phyloP scores from a whole-genome alignment of 1,140 invertebrate species.

The Halictus rubicundus region DNA sequence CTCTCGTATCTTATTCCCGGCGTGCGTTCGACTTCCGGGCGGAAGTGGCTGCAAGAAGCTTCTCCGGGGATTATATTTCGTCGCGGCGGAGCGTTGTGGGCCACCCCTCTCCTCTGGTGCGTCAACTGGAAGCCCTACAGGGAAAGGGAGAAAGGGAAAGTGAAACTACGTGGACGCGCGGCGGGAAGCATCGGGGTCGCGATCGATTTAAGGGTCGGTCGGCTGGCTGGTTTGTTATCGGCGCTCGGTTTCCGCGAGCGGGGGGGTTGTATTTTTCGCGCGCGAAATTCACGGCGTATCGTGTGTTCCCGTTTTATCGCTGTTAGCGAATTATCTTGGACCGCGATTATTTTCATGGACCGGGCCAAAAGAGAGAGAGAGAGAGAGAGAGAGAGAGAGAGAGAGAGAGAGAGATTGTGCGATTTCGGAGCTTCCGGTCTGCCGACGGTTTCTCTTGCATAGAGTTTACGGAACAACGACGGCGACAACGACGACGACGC shows the following conservation, averaged over 20 bases:
- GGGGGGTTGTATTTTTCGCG: no score
- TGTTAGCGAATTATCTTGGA: no score
- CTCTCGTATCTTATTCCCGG: slow-evolving; percentile 14
- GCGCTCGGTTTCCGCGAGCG: background rate
- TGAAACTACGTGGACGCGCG: slow-evolving; percentile 23
- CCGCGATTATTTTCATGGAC: no score
- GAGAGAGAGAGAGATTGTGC: no score
- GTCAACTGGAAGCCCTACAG: slow-evolving; percentile 39
- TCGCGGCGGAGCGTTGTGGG: background rate
- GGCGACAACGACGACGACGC: no score
- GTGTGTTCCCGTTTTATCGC: no score
- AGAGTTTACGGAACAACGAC: slow-evolving; percentile 32
- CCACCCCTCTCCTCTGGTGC: slow-evolving; percentile 1
- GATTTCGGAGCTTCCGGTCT: no score
- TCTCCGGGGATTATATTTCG: slow-evolving; percentile 50
- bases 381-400: no score
- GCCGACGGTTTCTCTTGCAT: background rate
- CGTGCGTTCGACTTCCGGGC: slow-evolving; percentile 26
- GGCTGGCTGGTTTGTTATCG: slow-evolving; percentile 3
- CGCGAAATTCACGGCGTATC: no score
- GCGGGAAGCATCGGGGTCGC: slow-evolving; percentile 19
- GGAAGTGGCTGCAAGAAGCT: slow-evolving; percentile 38
- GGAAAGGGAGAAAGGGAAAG: slow-evolving; percentile 31
- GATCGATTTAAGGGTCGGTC: slow-evolving; percentile 43
- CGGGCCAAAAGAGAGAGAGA: no score